These are phyloP conservation scores for Patella depressa DNA, from an alignment of 2,888 invertebrate species.

Conservation along the genomic window DNA sequence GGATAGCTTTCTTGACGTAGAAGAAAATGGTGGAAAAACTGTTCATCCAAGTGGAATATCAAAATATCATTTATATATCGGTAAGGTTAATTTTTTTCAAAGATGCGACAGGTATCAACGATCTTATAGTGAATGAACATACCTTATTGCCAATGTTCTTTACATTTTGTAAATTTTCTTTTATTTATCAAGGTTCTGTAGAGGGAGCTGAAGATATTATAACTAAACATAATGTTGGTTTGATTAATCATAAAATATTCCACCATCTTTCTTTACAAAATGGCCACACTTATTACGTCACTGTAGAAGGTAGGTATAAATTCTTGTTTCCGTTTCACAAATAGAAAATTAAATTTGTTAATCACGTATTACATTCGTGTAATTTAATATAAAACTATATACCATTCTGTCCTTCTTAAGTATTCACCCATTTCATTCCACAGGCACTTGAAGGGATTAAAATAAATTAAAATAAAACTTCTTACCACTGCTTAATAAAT, in stretches of 20 bases:
- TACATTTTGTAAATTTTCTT: background rate
- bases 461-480: no score
- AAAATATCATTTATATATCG: conserved; percentile 17
- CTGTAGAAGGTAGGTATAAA: conserved; percentile 40
- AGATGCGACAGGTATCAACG: no score
- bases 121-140: no score
- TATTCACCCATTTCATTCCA: no score
- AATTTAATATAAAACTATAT: background rate
- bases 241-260: conserved; percentile 44
- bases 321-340: no score
- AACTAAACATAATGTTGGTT: conserved; percentile 42
- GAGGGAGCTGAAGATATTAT: conserved; percentile 43
- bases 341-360: no score
- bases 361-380: background rate
- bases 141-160: no score
- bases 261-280: conserved; percentile 41
- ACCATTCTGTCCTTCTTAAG: no score
- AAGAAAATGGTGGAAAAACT: conserved; percentile 4
- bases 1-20: conserved; percentile 18
- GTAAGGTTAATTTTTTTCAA: conserved; percentile 1
- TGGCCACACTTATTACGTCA: conserved; percentile 47
- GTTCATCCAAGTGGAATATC: conserved; percentile 20
- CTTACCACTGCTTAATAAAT: no score
- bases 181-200: conserved; percentile 36
- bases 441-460: no score